These are phyloP conservation scores for Mycalesis mineus DNA, from an alignment of 2,888 invertebrate species.

Conservation along the genomic window DNA sequence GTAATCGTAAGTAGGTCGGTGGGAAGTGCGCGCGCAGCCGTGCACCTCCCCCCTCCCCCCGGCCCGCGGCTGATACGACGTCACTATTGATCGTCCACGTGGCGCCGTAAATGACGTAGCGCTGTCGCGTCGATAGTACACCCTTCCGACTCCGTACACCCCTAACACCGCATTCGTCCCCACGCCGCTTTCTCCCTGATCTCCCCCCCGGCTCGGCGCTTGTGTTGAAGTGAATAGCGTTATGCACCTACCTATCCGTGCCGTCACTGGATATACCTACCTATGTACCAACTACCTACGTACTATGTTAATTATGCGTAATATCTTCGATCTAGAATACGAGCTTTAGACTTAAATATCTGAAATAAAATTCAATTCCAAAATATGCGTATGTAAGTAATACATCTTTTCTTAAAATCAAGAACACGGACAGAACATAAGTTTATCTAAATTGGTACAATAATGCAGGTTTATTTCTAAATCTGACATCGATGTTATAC, in stretches of 20 bases:
- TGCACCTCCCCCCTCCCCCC: conserved; percentile 29
- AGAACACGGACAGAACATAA: no score
- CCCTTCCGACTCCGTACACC: conserved; percentile 42
- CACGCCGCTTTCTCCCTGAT: conserved; percentile 32
- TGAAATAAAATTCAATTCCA: no score
- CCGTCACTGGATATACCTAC: conserved; percentile 34
- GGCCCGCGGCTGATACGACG: conserved; percentile 46
- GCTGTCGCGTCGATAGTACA: conserved; percentile 55
- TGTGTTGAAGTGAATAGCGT: conserved; percentile 48
- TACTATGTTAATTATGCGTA: background rate
- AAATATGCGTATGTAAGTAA: no score
- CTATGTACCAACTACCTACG: background rate
- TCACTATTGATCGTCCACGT: conserved; percentile 77
- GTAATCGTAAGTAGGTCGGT: conserved; percentile 72
- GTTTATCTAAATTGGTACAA: no score
- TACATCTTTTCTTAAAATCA: no score
- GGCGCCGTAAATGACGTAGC: conserved; percentile 75
- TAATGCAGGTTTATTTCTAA: no score
- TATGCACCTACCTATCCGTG: conserved; percentile 35
- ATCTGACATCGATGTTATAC: no score
- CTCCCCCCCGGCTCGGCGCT: conserved; percentile 17
- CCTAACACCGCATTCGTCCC: conserved; percentile 39
- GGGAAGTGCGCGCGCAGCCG: conserved; percentile 62
- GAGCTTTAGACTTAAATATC: no score
- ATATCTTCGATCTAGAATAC: no score